Conservation (phyloP, 2,113 vertebrate genomes). For the Colaptes auratus region DNA sequence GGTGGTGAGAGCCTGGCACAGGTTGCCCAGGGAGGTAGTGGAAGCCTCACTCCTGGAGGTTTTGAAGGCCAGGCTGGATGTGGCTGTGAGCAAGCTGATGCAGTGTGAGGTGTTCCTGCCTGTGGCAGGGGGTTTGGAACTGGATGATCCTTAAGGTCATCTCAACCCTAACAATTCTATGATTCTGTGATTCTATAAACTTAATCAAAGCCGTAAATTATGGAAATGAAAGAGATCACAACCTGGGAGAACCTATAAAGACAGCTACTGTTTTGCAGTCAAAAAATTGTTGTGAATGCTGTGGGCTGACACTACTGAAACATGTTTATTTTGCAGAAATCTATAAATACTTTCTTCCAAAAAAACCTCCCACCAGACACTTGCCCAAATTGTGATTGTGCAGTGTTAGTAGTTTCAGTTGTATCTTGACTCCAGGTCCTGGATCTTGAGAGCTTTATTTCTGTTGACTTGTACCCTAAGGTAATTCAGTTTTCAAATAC, state of each 20-base stretch:
- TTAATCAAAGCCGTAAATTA: conserved; percentile 18
- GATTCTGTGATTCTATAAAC: not conserved
- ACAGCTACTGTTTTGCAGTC: conserved; percentile 37
- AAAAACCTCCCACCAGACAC: conserved; percentile 21
- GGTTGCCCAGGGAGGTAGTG: no score
- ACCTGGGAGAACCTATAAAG: not conserved
- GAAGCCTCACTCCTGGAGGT: no score
- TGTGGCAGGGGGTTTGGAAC: no score
- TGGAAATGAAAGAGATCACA: conserved; percentile 9
- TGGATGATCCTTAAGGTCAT: no score
- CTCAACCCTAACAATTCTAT: no score
- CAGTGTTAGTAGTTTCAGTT: conserved; percentile 77
- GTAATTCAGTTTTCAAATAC: conserved; percentile 83
- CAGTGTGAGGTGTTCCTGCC: no score
- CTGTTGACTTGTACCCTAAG: conserved; percentile 74
- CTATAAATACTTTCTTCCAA: conserved; percentile 41
- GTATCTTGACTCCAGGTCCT: conserved; percentile 79
- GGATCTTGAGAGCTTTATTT: conserved; percentile 84
- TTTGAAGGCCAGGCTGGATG: no score
- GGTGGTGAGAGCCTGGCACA: no score
- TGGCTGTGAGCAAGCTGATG: no score
- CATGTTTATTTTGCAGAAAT: conserved; percentile 15
- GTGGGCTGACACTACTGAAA: conserved; percentile 38
- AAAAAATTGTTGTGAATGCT: conserved; percentile 47
- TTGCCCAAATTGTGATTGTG: conserved; percentile 77